A percentile compares a stretch with the other conserved stretches of the same genome.
These are phyloP conservation scores for Panthera uncia DNA, from an alignment of 2,113 vertebrate species.

Conservation along the genomic window DNA sequence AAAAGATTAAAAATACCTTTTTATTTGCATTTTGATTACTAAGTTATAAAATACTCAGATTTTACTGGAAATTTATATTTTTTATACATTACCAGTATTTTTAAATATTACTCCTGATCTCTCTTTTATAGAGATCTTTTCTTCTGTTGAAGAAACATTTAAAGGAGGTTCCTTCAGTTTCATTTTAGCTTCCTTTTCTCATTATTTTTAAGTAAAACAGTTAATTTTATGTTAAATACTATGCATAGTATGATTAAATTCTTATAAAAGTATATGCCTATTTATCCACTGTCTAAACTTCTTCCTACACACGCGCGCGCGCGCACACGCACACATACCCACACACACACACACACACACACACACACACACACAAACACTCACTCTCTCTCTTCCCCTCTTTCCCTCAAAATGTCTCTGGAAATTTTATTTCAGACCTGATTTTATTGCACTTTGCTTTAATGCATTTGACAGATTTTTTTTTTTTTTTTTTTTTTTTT, in stretches of 20 bases:
- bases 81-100: neutral
- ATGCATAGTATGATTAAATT: neutral
- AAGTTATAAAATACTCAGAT: neutral
- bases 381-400: too few relatives aligned
- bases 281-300: neutral
- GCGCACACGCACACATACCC: neutral
- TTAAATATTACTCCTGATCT: neutral
- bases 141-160: neutral
- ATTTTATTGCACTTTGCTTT: neutral
- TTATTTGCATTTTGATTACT: neutral
- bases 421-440: neutral
- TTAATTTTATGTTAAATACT: neutral
- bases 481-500: neutral
- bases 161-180: neutral
- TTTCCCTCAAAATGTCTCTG: neutral
- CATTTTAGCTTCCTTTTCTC: constrained; percentile 6
- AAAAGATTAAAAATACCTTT: neutral
- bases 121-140: neutral
- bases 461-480: neutral
- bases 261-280: neutral
- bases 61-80: neutral
- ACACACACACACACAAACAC: neutral
- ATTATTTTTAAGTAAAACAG: constrained; percentile 14
- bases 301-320: neutral
- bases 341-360: too few relatives aligned